A percentile compares a stretch with the other conserved stretches of the same genome.
These are phyloP conservation scores for Heteropelma amictum DNA, from an alignment of 2,888 invertebrate genomes.

Conservation along the genomic window DNA sequence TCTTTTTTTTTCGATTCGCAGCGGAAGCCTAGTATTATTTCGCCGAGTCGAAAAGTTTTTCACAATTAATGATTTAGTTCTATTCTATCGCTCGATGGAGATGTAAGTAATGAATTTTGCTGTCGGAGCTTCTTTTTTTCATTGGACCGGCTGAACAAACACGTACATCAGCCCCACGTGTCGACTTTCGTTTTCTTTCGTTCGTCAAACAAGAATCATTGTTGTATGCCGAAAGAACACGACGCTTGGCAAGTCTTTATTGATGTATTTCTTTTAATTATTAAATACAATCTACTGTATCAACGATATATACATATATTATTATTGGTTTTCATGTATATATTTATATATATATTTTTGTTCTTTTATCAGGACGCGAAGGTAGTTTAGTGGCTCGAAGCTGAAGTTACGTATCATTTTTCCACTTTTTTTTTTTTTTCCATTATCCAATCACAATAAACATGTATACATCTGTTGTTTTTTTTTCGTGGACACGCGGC, in stretches of 20 bases:
- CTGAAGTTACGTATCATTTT: conserved; percentile 53
- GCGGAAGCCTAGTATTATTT: background rate
- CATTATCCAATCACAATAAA: conserved; percentile 35
- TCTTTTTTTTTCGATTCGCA: background rate
- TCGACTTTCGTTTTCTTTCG: background rate
- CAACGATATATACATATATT: conserved; percentile 74
- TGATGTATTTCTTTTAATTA: conserved; percentile 50
- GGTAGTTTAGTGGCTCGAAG: conserved; percentile 58
- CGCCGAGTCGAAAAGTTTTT: conserved; percentile 13
- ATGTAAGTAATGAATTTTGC: conserved; percentile 29
- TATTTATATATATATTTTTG: conserved; percentile 38
- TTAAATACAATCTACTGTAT: conserved; percentile 72
- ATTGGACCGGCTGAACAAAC: conserved; percentile 5
- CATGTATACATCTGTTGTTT: conserved; percentile 41
- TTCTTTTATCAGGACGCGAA: conserved; percentile 58
- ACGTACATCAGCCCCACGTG: conserved; percentile 24
- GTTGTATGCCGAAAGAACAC: conserved; percentile 41
- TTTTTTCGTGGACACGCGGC: conserved; percentile 23
- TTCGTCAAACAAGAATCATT: conserved; percentile 42
- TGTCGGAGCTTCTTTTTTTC: background rate
- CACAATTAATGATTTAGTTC: conserved; percentile 17
- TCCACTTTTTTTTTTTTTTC: conserved; percentile 30
- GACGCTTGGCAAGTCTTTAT: conserved; percentile 37
- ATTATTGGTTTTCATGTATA: conserved; percentile 59
- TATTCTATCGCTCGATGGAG: conserved; percentile 4